Conservation (phyloP, 2,797 vertebrate genomes). For the Gallinago solitaria region DNA sequence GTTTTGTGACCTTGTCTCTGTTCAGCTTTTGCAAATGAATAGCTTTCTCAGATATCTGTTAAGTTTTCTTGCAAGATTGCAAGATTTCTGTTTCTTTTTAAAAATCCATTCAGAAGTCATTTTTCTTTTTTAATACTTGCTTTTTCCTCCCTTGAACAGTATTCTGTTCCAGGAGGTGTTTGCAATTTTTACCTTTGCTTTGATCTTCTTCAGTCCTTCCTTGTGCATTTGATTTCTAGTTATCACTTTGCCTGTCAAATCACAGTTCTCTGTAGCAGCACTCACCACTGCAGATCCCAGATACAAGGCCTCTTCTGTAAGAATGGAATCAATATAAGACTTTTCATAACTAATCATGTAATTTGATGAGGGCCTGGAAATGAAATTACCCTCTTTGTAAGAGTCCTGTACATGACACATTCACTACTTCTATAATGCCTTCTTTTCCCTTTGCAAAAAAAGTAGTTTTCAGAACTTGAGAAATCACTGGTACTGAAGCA, state of each 20-base stretch:
- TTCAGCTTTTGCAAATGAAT: not conserved
- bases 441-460: not conserved
- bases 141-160: not conserved
- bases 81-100: not conserved
- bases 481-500: not conserved
- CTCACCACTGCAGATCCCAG: not conserved
- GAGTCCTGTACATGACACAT: not conserved
- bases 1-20: not conserved
- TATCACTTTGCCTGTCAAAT: not conserved
- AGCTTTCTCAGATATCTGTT: not conserved
- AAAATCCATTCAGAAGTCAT: not conserved
- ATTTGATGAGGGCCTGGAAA: not conserved
- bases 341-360: not conserved
- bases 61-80: not conserved
- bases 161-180: not conserved
- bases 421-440: not conserved
- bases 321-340: not conserved
- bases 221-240: not conserved
- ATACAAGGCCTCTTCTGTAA: not conserved
- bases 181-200: not conserved
- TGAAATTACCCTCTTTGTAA: not conserved
- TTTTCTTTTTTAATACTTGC: not conserved
- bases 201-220: not conserved
- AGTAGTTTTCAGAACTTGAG: not conserved
- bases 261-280: not conserved